A percentile compares a stretch with the other conserved stretches of the same genome.
phyloP scores from a whole-genome alignment of 2,888 invertebrate genomes.

The Caenorhabditis drosophilae region DNA sequence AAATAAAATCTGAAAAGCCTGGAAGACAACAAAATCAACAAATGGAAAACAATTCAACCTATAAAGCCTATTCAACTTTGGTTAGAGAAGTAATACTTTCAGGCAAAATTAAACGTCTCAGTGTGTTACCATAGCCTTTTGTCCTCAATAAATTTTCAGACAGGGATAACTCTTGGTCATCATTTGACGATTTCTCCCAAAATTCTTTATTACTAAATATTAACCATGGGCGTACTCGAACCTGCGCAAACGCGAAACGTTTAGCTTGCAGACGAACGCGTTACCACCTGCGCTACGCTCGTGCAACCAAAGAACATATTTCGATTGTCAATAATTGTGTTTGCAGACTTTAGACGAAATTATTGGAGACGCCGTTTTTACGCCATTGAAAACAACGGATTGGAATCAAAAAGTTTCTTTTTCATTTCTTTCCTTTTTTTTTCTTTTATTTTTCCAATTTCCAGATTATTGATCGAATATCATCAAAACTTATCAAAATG shows the following conservation, averaged over 20 bases:
- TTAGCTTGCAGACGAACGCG: constrained; percentile 11
- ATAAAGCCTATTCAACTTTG: too few relatives aligned
- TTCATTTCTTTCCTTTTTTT: neutral
- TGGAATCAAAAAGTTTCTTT: constrained; percentile 15
- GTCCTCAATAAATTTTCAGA: constrained; percentile 39
- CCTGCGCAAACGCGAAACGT: constrained; percentile 18
- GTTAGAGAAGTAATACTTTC: too few relatives aligned
- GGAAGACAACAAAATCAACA: too few relatives aligned
- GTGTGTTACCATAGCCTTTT: constrained; percentile 43
- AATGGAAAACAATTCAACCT: too few relatives aligned
- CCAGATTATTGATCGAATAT: constrained; percentile 11
- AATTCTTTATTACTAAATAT: too few relatives aligned
- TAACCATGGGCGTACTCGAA: constrained; percentile 14
- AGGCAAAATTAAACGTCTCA: constrained; percentile 31
- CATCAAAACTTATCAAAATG: neutral
- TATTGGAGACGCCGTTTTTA: constrained; percentile 10
- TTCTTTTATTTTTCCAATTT: neutral
- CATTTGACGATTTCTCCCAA: too few relatives aligned
- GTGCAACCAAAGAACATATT: neutral
- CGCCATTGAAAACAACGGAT: constrained; percentile 11
- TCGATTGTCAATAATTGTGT: neutral
- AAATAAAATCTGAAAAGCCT: too few relatives aligned
- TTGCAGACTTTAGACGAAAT: constrained; percentile 5
- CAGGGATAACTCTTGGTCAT: constrained; percentile 44
- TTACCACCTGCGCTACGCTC: constrained; percentile 7